Evolutionary conservation across 2,113 vertebrate genomes (phyloP).

Genomic region (Blennius ocellaris): DNA sequence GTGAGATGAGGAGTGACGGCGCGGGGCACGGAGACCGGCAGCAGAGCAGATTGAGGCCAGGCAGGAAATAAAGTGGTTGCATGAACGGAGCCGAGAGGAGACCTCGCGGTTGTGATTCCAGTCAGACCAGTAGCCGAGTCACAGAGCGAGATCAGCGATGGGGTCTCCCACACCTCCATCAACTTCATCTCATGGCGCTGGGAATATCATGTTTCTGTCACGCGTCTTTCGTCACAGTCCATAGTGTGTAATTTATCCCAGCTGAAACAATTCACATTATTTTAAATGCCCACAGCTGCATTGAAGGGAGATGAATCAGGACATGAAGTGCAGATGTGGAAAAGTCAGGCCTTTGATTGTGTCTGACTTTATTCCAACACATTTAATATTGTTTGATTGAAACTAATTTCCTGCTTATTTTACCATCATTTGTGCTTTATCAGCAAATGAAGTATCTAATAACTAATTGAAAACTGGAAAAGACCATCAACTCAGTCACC

Average conservation of each 20-base stretch:
- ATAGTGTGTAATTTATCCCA: background rate
- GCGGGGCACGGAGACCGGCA: background rate
- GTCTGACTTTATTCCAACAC: background rate
- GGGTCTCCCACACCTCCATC: background rate
- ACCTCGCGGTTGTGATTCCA: constrained; percentile 5
- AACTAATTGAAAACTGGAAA: too few species aligned
- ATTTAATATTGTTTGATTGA: background rate
- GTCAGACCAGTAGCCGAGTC: constrained; percentile 29
- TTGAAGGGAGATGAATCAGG: background rate
- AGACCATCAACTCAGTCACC: too few species aligned
- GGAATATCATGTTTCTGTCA: background rate
- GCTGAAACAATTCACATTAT: background rate
- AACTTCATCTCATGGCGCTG: background rate
- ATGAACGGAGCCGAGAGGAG: background rate
- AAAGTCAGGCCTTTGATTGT: background rate
- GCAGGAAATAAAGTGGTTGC: background rate
- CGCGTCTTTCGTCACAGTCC: too few species aligned
- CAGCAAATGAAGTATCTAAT: background rate
- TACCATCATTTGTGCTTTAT: background rate
- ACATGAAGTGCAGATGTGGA: background rate
- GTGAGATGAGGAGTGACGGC: constrained; percentile 27
- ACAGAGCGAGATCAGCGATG: constrained; percentile 3
- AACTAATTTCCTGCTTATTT: background rate
- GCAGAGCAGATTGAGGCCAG: constrained; percentile 16
- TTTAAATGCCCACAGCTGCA: background rate